These are phyloP conservation scores for Orientallactaga bullata DNA, from an alignment of 2,113 vertebrate species.

Conservation along the genomic window DNA sequence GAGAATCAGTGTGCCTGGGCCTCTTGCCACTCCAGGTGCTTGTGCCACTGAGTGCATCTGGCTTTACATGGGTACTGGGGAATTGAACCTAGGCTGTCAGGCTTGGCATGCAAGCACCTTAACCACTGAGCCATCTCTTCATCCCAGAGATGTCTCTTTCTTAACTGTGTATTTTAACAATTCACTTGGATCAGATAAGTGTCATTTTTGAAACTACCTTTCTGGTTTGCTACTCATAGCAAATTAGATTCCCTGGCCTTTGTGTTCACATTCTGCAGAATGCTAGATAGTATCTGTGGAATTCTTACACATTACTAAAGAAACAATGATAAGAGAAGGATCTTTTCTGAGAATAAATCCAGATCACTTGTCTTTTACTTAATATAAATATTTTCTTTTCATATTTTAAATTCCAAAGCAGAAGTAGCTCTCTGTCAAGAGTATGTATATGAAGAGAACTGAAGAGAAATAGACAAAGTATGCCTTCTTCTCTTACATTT, in stretches of 20 bases:
- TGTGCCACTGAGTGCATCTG: too few species aligned
- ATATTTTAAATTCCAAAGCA: slow-evolving; percentile 39
- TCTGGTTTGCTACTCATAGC: slow-evolving; percentile 31
- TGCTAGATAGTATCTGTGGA: neutral
- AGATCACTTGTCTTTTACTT: slow-evolving; percentile 77
- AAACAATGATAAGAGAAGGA: slow-evolving; percentile 17
- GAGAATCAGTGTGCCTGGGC: too few species aligned
- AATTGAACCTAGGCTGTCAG: too few species aligned
- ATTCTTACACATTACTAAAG: neutral
- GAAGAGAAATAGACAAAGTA: neutral
- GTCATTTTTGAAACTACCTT: slow-evolving; percentile 24
- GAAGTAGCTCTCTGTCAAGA: neutral
- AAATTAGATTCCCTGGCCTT: neutral
- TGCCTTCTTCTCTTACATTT: slow-evolving; percentile 27
- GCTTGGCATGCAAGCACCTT: too few species aligned
- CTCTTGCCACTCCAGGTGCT: too few species aligned
- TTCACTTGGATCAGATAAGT: neutral
- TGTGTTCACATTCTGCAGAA: slow-evolving; percentile 5
- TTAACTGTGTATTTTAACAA: neutral
- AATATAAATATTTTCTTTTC: slow-evolving; percentile 66
- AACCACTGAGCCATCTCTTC: too few species aligned
- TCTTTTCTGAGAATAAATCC: slow-evolving; percentile 61
- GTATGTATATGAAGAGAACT: slow-evolving; percentile 9
- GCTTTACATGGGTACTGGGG: too few species aligned
- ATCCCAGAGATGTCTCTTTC: too few species aligned